Evolutionary conservation across 1,140 invertebrate genomes (phyloP).

Genomic region (Dendroctonus ponderosae): DNA sequence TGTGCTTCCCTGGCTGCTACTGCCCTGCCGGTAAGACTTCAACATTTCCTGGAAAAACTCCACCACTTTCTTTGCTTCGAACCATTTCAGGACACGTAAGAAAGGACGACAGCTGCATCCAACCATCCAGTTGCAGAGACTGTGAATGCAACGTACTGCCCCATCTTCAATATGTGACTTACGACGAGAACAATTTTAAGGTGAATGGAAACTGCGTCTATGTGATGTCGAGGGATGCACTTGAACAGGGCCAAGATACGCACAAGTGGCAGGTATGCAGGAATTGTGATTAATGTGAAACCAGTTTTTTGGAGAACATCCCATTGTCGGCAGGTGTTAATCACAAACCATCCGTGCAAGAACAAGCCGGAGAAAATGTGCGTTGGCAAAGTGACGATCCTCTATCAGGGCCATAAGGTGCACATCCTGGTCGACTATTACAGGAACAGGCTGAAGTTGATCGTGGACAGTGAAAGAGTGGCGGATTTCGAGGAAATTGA

Average conservation of each 20-base stretch:
- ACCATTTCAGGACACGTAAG: conserved; percentile 55
- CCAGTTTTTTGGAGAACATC: background rate
- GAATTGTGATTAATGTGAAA: background rate
- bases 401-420: conserved; percentile 62
- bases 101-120: conserved; percentile 67
- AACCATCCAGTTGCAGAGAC: conserved; percentile 70
- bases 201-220: conserved; percentile 80
- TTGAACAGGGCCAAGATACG: conserved; percentile 48
- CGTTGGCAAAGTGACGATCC: conserved; percentile 61
- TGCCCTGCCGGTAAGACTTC: conserved; percentile 65
- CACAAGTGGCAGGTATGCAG: conserved; percentile 63
- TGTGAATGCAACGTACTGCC: conserved; percentile 75
- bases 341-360: conserved; percentile 63
- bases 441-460: conserved; percentile 43
- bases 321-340: conserved; percentile 54
- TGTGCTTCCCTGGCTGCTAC: conserved; percentile 80
- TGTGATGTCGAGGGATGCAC: conserved; percentile 64
- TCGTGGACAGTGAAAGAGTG: conserved; percentile 49
- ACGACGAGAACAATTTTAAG: conserved; percentile 69
- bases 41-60: background rate
- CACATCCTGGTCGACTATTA: conserved; percentile 39
- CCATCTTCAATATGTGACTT: conserved; percentile 69
- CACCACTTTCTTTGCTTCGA: background rate
- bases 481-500: conserved; percentile 45
- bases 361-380: conserved; percentile 53